These are phyloP conservation scores for Trichonephila inaurata DNA, from an alignment of 1,140 invertebrate species.

Conservation along the genomic window DNA sequence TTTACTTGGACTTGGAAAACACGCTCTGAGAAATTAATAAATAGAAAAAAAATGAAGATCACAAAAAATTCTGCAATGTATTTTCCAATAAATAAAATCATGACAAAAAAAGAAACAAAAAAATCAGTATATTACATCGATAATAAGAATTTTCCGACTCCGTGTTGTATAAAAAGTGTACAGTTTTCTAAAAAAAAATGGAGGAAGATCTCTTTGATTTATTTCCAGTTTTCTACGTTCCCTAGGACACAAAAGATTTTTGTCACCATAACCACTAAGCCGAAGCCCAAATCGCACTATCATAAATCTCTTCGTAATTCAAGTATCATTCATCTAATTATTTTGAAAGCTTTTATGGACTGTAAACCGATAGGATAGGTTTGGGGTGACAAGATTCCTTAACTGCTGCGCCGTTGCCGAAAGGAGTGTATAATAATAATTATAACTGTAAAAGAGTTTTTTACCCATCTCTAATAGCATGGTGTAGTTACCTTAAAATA, in stretches of 20 bases:
- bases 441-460: too few species aligned
- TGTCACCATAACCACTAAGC: background rate
- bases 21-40: too few species aligned
- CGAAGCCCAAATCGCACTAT: background rate
- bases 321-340: constrained; percentile 4
- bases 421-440: background rate
- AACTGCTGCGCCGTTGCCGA: background rate
- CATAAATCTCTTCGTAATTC: background rate
- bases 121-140: too few species aligned
- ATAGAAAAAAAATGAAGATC: too few species aligned
- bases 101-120: too few species aligned
- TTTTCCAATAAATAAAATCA: too few species aligned
- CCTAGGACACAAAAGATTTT: background rate
- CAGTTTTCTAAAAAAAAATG: background rate
- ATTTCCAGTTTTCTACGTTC: background rate
- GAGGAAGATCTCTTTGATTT: background rate
- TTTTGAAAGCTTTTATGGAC: constrained; percentile 27
- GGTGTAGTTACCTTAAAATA: too few species aligned
- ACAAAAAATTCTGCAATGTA: too few species aligned
- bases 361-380: background rate
- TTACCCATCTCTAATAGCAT: too few species aligned
- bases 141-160: too few species aligned
- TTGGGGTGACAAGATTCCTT: background rate
- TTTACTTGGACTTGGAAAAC: too few species aligned
- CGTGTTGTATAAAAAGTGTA: too few species aligned